Base-by-base conservation (phyloP, 2,888 invertebrate species). In the Troides aeacus region DNA sequence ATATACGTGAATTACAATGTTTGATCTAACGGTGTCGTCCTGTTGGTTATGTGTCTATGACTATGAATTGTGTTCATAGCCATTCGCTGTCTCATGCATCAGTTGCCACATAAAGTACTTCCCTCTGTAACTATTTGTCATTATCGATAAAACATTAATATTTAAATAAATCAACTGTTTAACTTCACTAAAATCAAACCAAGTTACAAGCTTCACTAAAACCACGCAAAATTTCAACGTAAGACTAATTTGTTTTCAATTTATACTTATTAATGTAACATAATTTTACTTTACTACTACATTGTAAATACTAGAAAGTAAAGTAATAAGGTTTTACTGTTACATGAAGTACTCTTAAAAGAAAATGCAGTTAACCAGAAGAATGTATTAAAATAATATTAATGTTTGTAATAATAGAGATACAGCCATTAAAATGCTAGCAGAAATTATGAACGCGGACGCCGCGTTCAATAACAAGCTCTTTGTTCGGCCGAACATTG, bases 401-500 rank as follows among this genome's bases (percentile, higher is more conserved):
- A 60, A 15, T 15, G 59, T 60, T 50, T 53, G 39, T 24, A 56
- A 46, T 65, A 58, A 66, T 66, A 50, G 58, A 30, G 65, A 58
- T 46, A 58, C 46, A 30, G 23, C 57, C 58, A 57, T 50, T 30
- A 36, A 53, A 30, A 58, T 58, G 56, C n/a, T 7, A 53, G 17
- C 53, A 39, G 36, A 66, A 61, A 58, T 21, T 58, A 56, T 53
- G 8, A 50, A 57, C 61, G 56, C 64, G 57, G 64, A 62, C 57
- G n/a, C 59, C 46, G 57, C 53, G 68, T 68, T 63, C 66, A 62
- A 66, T 70, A 70, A 70, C 64, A 67, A 70, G 67, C 61, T 57
- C 67, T 61, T 70, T 70, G 70, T 70, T 67, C 60, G 67, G 30
- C 7, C 36, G 46, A 57, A 64, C 67, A 64, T 72, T 70, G 73